phyloP scores from a whole-genome alignment of 2,888 invertebrate genomes.

The Lasioglossum pauxillum region DNA sequence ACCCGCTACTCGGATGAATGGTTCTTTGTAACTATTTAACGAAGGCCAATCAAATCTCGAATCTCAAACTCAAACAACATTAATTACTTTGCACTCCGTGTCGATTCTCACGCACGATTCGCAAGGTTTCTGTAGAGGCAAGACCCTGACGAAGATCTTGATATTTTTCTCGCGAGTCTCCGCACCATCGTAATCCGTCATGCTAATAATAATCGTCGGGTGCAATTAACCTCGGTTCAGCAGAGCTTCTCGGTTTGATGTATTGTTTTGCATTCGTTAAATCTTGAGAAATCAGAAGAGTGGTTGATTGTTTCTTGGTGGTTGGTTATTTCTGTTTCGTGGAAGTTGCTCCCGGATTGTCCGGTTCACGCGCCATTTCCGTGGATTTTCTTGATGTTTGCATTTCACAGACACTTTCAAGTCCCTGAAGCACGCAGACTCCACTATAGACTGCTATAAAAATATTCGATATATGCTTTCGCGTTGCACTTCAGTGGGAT shows the following conservation, averaged over 20 bases:
- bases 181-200: constrained; percentile 55
- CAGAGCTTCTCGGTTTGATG: neutral
- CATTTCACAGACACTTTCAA: constrained; percentile 14
- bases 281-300: neutral
- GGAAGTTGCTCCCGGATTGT: constrained; percentile 12
- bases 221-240: neutral
- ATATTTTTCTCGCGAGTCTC: constrained; percentile 53
- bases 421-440: neutral
- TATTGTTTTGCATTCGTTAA: neutral
- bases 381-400: neutral
- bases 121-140: constrained; percentile 63
- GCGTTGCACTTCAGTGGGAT: neutral
- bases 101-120: constrained; percentile 67
- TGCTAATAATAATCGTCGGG: constrained; percentile 10
- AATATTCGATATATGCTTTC: neutral
- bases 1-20: neutral
- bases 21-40: neutral
- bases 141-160: constrained; percentile 70
- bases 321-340: constrained; percentile 31
- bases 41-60: neutral
- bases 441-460: neutral
- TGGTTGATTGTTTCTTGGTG: too few species aligned
- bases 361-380: constrained; percentile 14
- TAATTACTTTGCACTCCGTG: constrained; percentile 62
- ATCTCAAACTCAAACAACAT: neutral